phyloP scores from a whole-genome alignment of 2,888 invertebrate species.

The Sthenelais limicola region DNA sequence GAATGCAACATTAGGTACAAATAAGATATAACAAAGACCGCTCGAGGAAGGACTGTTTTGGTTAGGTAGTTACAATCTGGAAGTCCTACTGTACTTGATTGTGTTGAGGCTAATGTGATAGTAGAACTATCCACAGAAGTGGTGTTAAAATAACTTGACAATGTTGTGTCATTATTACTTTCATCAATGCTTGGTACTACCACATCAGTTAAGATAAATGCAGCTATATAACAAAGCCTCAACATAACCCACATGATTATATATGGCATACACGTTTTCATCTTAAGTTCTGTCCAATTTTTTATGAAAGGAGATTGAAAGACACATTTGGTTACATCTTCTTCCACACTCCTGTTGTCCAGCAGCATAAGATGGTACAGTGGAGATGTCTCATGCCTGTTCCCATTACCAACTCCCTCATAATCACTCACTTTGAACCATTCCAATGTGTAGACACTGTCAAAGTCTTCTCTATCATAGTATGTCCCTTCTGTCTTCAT shows the following conservation, averaged over 20 bases:
- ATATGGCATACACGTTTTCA: background rate
- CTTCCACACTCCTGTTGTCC: background rate
- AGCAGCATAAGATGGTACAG: conserved; percentile 21
- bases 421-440: conserved; percentile 22
- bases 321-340: background rate
- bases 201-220: background rate
- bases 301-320: conserved; percentile 2
- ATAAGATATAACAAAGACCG: background rate
- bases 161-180: background rate
- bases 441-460: conserved; percentile 6
- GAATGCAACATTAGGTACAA: conserved; percentile 11
- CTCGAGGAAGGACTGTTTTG: background rate
- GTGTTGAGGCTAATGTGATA: background rate
- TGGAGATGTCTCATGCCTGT: background rate
- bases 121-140: background rate
- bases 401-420: background rate
- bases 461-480: background rate
- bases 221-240: background rate
- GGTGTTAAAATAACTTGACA: background rate
- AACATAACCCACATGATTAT: background rate
- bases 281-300: conserved; percentile 19
- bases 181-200: background rate
- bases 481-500: conserved; percentile 8
- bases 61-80: background rate
- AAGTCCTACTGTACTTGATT: background rate